Base-by-base conservation (phyloP, 1,140 invertebrate genomes). In the Tribolium madens region DNA sequence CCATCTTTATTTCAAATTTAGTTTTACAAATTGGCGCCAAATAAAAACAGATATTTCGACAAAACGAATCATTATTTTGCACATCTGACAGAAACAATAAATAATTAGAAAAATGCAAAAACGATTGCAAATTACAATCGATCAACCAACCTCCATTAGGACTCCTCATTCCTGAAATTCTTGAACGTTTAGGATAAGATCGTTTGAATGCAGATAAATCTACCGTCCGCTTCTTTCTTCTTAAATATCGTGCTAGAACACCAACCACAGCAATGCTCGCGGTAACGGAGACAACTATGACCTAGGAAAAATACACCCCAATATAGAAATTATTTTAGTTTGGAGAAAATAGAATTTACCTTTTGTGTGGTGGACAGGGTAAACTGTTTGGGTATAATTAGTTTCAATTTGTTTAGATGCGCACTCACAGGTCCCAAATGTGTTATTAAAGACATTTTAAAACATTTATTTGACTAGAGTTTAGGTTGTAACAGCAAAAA, bases 91-190 rank as follows among this genome's bases (percentile, higher is more conserved):
- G n/a, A n/a, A n/a, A n/a, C n/a, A n/a, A n/a, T n/a, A n/a, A n/a
- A n/a, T n/a, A n/a, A 10, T 42, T 42, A 42, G 0, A 0, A n/a
- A 0, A 42, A 3, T 26, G 2, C 9, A 9, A 42, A 42, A 42
- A 42, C 36, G n/a, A 0, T 9, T 1, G 9, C 2, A 4, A 21
- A 33, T 42, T 9, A 7, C 17, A 57, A 57, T 10, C 15, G 0
- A n/a, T 7, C 21, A 57, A 73, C 57, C 76, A 84, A 88, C 88
- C 88, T 84, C 89, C 90, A 86, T 91, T 91, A 1, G 91, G 91
- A 86, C 90, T 91, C 74, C 90, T 86, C 85, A 92, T 88, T 73
- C 88, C 86, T 13, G 89, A 88, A 79, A 89, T 88, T 84, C 87
- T 88, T 81, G 84, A 89, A 81, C 85, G 87, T 84, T 86, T 89